phyloP scores from a whole-genome alignment of 2,113 vertebrate genomes.

The Barbus barbus region DNA sequence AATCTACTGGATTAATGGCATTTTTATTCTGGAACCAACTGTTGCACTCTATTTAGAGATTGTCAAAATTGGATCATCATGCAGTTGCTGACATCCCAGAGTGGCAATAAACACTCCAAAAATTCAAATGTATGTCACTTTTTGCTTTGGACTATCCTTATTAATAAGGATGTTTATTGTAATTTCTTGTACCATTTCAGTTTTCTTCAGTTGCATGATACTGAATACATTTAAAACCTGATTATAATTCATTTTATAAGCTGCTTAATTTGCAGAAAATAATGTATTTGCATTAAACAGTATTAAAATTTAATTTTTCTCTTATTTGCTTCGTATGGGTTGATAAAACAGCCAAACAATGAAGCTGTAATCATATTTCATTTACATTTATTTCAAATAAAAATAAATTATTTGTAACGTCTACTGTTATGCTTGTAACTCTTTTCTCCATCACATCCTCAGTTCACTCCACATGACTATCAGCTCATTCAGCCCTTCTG shows the following conservation, averaged over 20 bases:
- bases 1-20: neutral
- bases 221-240: too few species aligned
- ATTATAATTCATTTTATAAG: too few species aligned
- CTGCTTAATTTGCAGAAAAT: neutral
- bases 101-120: neutral
- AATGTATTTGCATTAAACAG: neutral
- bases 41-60: neutral
- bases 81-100: neutral
- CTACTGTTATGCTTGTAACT: too few species aligned
- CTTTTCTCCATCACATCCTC: neutral
- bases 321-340: neutral
- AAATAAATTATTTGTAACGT: too few species aligned
- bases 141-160: too few species aligned
- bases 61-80: too few species aligned
- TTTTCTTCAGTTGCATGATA: too few species aligned
- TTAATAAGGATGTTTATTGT: neutral
- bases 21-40: neutral
- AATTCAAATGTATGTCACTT: neutral
- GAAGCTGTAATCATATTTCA: neutral
- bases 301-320: neutral
- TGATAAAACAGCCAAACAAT: neutral
- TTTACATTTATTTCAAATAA: neutral
- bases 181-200: neutral
- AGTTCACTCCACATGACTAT: neutral
- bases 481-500: neutral